A percentile compares a stretch with the other conserved stretches of the same genome.
These are phyloP conservation scores for Clarias pachynema DNA, from an alignment of 2,797 vertebrate genomes.

Conservation along the genomic window DNA sequence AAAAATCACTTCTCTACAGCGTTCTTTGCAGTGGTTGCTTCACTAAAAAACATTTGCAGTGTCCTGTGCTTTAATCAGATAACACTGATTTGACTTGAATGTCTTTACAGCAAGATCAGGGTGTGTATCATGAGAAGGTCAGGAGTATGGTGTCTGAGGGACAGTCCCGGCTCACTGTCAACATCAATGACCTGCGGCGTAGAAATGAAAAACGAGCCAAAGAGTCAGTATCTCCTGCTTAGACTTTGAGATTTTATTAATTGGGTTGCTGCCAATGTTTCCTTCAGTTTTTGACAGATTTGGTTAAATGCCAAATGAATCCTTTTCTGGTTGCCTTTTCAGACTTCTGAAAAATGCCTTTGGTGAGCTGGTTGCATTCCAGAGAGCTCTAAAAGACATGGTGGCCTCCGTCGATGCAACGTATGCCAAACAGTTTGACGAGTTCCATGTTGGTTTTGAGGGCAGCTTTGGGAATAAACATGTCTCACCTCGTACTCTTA, in stretches of 20 bases:
- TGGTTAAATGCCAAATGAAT: not conserved
- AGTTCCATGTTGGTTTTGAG: constrained; percentile 70
- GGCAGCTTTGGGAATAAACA: constrained; percentile 69
- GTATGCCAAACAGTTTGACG: constrained; percentile 72
- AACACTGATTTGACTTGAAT: not conserved
- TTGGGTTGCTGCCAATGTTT: not conserved
- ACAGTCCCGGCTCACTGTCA: constrained; percentile 62
- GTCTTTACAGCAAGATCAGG: constrained; percentile 66
- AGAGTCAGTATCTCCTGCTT: constrained; percentile 51
- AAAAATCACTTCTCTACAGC: not conserved
- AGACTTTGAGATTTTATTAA: not conserved
- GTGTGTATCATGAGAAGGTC: constrained; percentile 67
- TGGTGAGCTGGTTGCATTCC: constrained; percentile 73
- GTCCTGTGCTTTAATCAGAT: not conserved
- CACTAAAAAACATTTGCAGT: not conserved
- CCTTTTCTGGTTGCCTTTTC: not conserved
- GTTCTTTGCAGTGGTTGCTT: not conserved
- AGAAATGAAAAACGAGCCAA: constrained; percentile 66
- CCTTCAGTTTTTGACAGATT: not conserved
- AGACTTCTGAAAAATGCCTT: constrained; percentile 75
- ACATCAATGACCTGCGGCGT: constrained; percentile 67
- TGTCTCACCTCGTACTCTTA: constrained; percentile 66
- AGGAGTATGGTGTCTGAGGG: constrained; percentile 65
- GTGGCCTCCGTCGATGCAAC: constrained; percentile 70
- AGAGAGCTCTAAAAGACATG: constrained; percentile 78